These are phyloP conservation scores for Balaeniceps rex DNA, from an alignment of 2,113 vertebrate species.

Conservation along the genomic window DNA sequence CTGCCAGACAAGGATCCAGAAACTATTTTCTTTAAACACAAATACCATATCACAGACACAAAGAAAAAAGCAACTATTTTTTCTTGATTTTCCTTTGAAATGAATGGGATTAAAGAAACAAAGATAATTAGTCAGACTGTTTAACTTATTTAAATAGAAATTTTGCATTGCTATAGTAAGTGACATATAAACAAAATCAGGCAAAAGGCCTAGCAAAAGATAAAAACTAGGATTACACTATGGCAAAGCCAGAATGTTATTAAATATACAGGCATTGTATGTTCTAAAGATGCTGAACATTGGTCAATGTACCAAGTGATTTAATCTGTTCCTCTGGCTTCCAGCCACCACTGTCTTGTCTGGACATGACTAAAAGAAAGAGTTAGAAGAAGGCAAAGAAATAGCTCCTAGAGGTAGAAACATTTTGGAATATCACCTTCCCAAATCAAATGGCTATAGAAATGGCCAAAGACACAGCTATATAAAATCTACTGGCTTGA, in stretches of 20 bases:
- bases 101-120: background rate
- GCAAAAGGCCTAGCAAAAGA: background rate
- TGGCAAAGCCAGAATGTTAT: background rate
- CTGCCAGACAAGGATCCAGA: background rate
- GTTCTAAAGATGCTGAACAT: background rate
- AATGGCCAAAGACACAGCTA: accelerated
- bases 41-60: background rate
- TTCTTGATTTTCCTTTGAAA: background rate
- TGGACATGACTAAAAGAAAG: background rate
- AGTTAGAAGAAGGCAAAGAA: background rate
- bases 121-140: background rate
- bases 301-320: background rate
- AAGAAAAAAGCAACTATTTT: background rate
- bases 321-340: background rate
- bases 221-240: background rate
- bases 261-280: background rate
- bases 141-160: background rate
- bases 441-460: background rate
- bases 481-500: background rate
- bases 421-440: background rate
- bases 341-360: background rate
- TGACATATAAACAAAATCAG: background rate
- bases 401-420: background rate
- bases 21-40: background rate
- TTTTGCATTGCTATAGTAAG: background rate